Conservation (phyloP, 2,888 invertebrate genomes). For the Corbicula japonica region DNA sequence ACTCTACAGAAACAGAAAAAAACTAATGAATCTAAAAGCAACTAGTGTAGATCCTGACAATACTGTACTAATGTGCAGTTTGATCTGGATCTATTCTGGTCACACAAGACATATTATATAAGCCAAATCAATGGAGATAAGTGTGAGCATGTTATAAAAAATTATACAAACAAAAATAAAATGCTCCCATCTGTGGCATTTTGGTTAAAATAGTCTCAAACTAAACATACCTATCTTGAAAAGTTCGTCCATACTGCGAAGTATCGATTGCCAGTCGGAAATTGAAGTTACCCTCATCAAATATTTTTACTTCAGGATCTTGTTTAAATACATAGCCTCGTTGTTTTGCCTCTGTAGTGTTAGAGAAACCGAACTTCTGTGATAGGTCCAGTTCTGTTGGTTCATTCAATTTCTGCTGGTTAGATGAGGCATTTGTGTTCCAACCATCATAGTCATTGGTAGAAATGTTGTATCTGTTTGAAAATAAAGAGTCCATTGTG, state of each 20-base stretch:
- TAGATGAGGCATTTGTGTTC: constrained; percentile 77
- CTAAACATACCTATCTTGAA: constrained; percentile 86
- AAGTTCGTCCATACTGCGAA: constrained; percentile 85
- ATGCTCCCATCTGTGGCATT: too few species aligned
- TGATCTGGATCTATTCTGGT: too few species aligned
- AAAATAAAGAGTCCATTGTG: too few species aligned
- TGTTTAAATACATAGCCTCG: constrained; percentile 84
- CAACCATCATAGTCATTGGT: constrained; percentile 85
- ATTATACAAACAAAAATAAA: too few species aligned
- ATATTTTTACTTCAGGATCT: constrained; percentile 84
- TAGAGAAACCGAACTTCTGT: constrained; percentile 74
- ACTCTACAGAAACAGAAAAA: too few species aligned
- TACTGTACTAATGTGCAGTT: too few species aligned
- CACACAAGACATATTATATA: too few species aligned
- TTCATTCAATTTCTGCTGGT: constrained; percentile 56
- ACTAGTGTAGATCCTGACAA: too few species aligned
- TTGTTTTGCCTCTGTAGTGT: constrained; percentile 68
- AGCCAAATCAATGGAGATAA: too few species aligned
- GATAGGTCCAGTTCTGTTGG: constrained; percentile 76
- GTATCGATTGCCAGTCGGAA: constrained; percentile 85
- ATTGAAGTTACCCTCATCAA: constrained; percentile 79
- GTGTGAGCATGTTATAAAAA: too few species aligned
- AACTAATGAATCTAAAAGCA: too few species aligned
- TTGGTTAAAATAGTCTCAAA: too few species aligned
- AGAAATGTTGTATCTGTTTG: constrained; percentile 85